Percentiles rank a stretch among this genome's conserved stretches.
phyloP scores from a whole-genome alignment of 2,797 vertebrate genomes.

The Enteromius treurensis region DNA sequence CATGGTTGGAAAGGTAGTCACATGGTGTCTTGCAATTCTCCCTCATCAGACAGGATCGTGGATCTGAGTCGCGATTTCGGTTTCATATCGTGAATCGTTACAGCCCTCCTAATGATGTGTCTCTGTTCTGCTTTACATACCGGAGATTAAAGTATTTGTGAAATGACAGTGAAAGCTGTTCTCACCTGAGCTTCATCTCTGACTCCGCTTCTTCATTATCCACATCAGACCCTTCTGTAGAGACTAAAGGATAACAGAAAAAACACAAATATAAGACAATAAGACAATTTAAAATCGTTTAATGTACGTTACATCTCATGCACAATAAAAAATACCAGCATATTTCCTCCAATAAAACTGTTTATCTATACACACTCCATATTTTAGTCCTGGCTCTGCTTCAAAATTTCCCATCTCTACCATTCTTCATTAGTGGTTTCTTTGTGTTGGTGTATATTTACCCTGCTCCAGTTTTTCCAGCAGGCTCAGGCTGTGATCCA shows the following conservation, averaged over 20 bases:
- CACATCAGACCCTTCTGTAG: slow-evolving; percentile 76
- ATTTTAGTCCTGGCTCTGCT: not conserved
- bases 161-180: not conserved
- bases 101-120: not conserved
- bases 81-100: too few relatives aligned
- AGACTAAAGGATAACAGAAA: slow-evolving; percentile 54
- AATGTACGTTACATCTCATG: not conserved
- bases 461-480: slow-evolving; percentile 82
- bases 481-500: slow-evolving; percentile 84
- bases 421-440: not conserved
- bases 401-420: not conserved
- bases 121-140: not conserved
- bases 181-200: slow-evolving; percentile 82
- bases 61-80: too few relatives aligned
- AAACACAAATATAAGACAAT: slow-evolving; percentile 50
- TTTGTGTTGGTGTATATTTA: slow-evolving; percentile 58
- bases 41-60: too few relatives aligned
- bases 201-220: slow-evolving; percentile 74
- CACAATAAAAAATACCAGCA: not conserved
- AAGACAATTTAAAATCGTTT: not conserved
- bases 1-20: too few relatives aligned
- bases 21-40: too few relatives aligned
- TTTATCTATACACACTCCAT: not conserved
- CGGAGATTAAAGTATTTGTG: not conserved
- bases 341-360: not conserved